Percentiles rank a stretch among this genome's conserved stretches.
Evolutionary conservation across 2,797 vertebrate species (phyloP).

Genomic region (Remorina albescens): DNA sequence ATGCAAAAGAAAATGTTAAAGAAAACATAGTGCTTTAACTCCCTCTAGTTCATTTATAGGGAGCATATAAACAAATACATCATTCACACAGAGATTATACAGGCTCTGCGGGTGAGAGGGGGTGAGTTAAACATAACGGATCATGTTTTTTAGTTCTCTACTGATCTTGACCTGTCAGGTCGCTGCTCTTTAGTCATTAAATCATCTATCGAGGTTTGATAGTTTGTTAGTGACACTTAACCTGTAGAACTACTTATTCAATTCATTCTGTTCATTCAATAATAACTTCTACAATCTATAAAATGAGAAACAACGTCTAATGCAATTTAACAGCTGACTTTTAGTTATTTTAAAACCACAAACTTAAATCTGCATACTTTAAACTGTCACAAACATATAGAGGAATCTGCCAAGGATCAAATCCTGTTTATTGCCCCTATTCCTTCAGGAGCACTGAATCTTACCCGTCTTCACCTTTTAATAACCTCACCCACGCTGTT

Average conservation of each 20-base stretch:
- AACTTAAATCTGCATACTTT: background rate
- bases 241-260: too few relatives aligned
- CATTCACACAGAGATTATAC: background rate
- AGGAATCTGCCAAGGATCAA: too few relatives aligned
- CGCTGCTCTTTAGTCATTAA: background rate
- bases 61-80: background rate
- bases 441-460: background rate
- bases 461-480: background rate
- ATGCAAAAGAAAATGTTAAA: background rate
- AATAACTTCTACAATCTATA: too few relatives aligned
- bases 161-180: too few relatives aligned
- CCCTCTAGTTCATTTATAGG: background rate
- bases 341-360: background rate
- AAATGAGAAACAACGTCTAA: background rate
- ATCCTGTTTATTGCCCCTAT: too few relatives aligned
- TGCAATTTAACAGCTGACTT: background rate
- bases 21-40: background rate
- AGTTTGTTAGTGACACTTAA: too few relatives aligned
- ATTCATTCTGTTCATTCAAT: too few relatives aligned
- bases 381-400: too few relatives aligned
- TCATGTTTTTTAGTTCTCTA: too few relatives aligned
- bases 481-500: background rate
- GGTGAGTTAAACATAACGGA: background rate
- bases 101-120: background rate
- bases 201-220: background rate